Base-by-base conservation (phyloP, 2,797 vertebrate species). In the Salmo trutta region DNA sequence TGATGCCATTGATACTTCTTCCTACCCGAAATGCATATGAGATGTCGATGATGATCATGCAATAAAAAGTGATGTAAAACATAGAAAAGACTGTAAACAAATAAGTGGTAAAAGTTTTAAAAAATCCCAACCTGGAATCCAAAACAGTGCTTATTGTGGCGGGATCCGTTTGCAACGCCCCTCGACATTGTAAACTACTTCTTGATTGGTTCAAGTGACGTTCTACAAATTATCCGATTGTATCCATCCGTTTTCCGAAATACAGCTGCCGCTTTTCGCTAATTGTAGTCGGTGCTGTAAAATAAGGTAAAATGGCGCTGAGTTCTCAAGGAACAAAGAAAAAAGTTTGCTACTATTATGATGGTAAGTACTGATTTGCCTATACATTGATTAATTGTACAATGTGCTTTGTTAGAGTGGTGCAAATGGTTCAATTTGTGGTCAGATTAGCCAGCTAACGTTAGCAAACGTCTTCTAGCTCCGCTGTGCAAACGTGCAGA, bases 341-440 rank as follows among this genome's bases (percentile, higher is more conserved):
- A 90, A 97, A 97, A 96, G 96, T 97, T 93, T 97, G 96, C 91
- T 97, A 97, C 92, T 97, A 97, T 89, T 97, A 97, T 81, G 96
- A 97, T 7, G 96, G 96, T 97, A 87, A 94, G 95, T 90, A 21
- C 14, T 71, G 6, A 17, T 0, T 1, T n/a, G 4, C 14, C 6
- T 52, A 3, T 27, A 3, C 4, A 70, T 6, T 47, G 2, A 2
- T 17, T 75, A 14, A 17, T 6, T 75, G 1, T 14, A 27, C 74
- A 21, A 29, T 4, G 4, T 3, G 29, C 59, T 24, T 31, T 10
- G 21, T 66, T 21, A 77, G 80, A 76, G 59, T 41, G 29, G 54
- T 52, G 31, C 66, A 71, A 81, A 75, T 65, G 82, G 73, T 80
- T 74, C 36, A 33, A 76, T 83, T 85, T 79, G 47, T 88, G 83